Evolutionary conservation across 2,797 vertebrate genomes (phyloP), one percentile per base, ranked within the genome.

Genomic region (Gallinago solitaria): DNA sequence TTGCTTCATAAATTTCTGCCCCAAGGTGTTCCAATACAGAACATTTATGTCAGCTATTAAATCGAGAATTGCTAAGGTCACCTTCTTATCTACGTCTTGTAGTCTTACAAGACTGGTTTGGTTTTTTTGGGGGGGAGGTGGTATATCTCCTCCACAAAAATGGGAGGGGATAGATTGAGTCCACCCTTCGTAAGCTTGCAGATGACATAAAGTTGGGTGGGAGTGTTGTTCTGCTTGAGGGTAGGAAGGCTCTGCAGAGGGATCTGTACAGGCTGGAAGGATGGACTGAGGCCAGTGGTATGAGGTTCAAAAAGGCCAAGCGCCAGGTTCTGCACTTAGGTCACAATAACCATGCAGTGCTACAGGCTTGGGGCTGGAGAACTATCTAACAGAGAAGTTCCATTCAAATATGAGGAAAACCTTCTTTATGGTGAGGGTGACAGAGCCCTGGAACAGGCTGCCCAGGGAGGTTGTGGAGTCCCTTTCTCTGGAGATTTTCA

Each of bases 71-170:
- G 16, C 16, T 54, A 43, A 87, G 65, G 19, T 68, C 11, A 60
- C 32, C 9, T 74, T 73, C n/a, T 14, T 51, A 0, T 69, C n/a
- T 56, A 11, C 8, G 9, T 69, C 5, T 33, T 64, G 20, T 43
- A 74, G 30, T 68, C 17, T 64, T 43, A 37, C 9, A 59, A 69
- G 41, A 56, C 14, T 50, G n/a, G 1, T 57, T 59, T 78, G 5
- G 0, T 5, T 43, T 45, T 64, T 59, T 35, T 13, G 2, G 6
- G 14, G 16, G 8, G 16, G 23, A 61, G 59, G 19, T 54, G 5
- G 27, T 71, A 8, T 77, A 77, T 83, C 50, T n/a, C 4, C 16
- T 11, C 13, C 33, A 27, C 6, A 9, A 11, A 65, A 59, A 41
- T 12, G 6, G 30, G 16, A 17, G 9, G 14, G 30, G 7, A 17